phyloP scores from a whole-genome alignment of 1,140 invertebrate species.

The Meloidogyne exigua region DNA sequence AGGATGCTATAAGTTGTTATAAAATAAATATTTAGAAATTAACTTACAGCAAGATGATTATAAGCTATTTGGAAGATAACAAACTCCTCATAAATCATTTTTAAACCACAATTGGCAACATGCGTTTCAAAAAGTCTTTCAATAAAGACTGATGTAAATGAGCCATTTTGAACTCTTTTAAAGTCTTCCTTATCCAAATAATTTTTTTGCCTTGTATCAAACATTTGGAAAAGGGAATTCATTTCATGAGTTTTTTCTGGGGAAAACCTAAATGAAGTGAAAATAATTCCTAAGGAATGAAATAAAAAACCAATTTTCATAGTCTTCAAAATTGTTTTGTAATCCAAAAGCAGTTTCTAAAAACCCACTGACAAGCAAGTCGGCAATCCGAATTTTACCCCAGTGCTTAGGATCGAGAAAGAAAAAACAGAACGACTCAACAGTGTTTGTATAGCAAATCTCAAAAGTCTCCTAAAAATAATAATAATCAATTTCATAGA shows the following conservation, averaged over 20 bases:
- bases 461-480: conserved; percentile 29
- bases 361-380: conserved; percentile 38
- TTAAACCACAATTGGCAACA: conserved; percentile 24
- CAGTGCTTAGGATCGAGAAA: conserved; percentile 37
- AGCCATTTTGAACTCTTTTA: conserved; percentile 15
- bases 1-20: conserved; percentile 33
- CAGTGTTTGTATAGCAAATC: conserved; percentile 27
- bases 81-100: conserved; percentile 38
- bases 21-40: neutral
- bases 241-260: conserved; percentile 38
- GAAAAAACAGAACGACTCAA: conserved; percentile 40
- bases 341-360: conserved; percentile 32
- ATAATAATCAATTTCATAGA: neutral
- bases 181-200: conserved; percentile 27
- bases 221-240: conserved; percentile 32
- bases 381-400: conserved; percentile 32
- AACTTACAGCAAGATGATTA: conserved; percentile 36
- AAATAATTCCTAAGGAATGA: conserved; percentile 12
- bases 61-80: conserved; percentile 35
- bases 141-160: conserved; percentile 31
- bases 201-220: conserved; percentile 24
- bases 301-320: conserved; percentile 36
- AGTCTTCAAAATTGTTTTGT: conserved; percentile 26
- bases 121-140: conserved; percentile 35
- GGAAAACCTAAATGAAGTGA: conserved; percentile 35